Evolutionary conservation across 2,888 invertebrate genomes (phyloP).

Genomic region (Dolomedes plantarius): DNA sequence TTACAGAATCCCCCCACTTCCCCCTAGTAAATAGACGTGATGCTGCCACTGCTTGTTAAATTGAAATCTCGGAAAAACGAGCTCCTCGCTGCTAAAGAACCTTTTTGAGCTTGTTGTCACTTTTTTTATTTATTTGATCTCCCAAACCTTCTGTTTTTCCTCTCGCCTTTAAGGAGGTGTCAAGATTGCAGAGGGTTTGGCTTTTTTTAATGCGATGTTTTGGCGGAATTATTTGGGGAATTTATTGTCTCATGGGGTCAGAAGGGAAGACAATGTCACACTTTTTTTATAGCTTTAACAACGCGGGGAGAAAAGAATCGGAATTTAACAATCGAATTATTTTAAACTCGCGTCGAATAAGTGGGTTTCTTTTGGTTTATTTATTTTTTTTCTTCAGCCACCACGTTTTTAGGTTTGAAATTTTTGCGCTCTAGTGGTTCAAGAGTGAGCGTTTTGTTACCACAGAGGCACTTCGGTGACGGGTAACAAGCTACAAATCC

Average conservation of each 20-base stretch:
- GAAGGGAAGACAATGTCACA: slow-evolving; percentile 61
- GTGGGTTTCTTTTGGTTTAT: slow-evolving; percentile 58
- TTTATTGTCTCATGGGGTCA: slow-evolving; percentile 67
- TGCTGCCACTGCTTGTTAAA: slow-evolving; percentile 70
- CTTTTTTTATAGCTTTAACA: slow-evolving; percentile 36
- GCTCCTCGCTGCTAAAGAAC: slow-evolving; percentile 52
- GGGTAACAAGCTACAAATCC: slow-evolving; percentile 70
- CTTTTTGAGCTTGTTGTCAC: slow-evolving; percentile 70
- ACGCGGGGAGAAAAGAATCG: slow-evolving; percentile 57
- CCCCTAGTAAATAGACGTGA: slow-evolving; percentile 69
- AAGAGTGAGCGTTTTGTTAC: slow-evolving; percentile 59
- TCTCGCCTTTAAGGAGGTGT: slow-evolving; percentile 69
- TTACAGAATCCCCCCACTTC: slow-evolving; percentile 40
- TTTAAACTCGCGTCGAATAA: slow-evolving; percentile 68
- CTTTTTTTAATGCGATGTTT: slow-evolving; percentile 69
- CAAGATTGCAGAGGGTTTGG: slow-evolving; percentile 57
- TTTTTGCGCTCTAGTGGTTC: slow-evolving; percentile 54
- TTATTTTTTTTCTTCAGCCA: neutral
- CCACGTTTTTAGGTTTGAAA: slow-evolving; percentile 41
- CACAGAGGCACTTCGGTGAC: slow-evolving; percentile 61
- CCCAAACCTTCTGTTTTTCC: slow-evolving; percentile 70
- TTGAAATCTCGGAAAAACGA: slow-evolving; percentile 71
- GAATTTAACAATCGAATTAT: slow-evolving; percentile 71
- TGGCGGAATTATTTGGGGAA: slow-evolving; percentile 71
- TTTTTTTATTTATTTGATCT: slow-evolving; percentile 59